Conservation (phyloP, 2,888 invertebrate species). For the Sphaerophoria rueppellii region DNA sequence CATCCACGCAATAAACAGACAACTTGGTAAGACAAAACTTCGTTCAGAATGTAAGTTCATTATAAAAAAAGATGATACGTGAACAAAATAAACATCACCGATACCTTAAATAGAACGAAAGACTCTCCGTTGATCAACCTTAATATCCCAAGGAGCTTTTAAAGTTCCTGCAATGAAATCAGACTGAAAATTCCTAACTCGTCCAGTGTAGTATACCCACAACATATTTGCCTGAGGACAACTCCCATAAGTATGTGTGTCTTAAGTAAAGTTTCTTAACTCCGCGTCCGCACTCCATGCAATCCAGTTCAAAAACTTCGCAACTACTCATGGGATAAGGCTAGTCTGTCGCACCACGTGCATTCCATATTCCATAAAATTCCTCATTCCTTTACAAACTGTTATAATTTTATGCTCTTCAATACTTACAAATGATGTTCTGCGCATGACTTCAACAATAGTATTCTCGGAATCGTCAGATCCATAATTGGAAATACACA, state of each 20-base stretch:
- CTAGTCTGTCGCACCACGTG: constrained; percentile 32
- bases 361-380: constrained; percentile 24
- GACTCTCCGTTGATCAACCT: constrained; percentile 27
- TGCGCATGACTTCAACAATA: constrained; percentile 3
- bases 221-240: constrained; percentile 22
- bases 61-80: not conserved
- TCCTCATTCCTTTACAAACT: constrained; percentile 26
- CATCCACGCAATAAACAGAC: not conserved
- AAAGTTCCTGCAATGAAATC: constrained; percentile 38
- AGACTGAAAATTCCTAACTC: not conserved
- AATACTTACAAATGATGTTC: not conserved
- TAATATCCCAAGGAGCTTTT: constrained; percentile 27
- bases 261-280: constrained; percentile 30
- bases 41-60: constrained; percentile 3
- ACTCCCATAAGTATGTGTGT: constrained; percentile 3
- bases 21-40: constrained; percentile 2
- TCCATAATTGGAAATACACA: not conserved
- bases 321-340: not conserved
- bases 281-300: not conserved
- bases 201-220: constrained; percentile 7
- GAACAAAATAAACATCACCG: not conserved
- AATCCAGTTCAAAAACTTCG: not conserved
- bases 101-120: not conserved
- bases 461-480: not conserved
- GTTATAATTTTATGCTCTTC: constrained; percentile 39